Evolutionary conservation across 2,113 vertebrate genomes (phyloP), one percentile per base, ranked within the genome.

Genomic region (Dendropsophus ebraccatus): DNA sequence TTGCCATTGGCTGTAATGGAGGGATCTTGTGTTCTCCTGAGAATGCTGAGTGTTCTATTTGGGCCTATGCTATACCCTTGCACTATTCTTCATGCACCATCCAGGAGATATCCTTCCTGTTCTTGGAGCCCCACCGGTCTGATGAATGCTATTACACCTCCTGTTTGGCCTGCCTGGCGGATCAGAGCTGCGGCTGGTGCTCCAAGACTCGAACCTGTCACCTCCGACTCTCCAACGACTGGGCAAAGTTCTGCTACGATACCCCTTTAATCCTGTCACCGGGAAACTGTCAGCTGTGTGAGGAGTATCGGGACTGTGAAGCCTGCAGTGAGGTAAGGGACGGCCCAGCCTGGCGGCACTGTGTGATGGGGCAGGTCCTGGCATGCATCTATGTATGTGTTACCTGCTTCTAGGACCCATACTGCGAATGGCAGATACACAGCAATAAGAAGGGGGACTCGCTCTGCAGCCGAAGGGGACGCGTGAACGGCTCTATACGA

Each of bases 101-200:
- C 16, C 75, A 97, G 97, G 96, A 97, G 92, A 97, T 98, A 90
- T 97, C 96, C 65, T 97, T 96, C 92, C 92, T 97, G 67, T 97
- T 97, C 90, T 81, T 96, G 92, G 97, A 98, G 90, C 97, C 97
- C 0, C 96, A 93, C 88, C 96, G 95, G 35, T 97, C 96, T 0
- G 94, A 91, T 0, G 92, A 92, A 65, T 98, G 96, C 2, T 35
- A 90, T 11, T 96, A 97, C 90, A 92, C 90, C 83, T 97, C 96
- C 8, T 98, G 97, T 88, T 91, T 95, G 88, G 96, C 96, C 52
- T 98, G 97, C 89, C 89, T 98, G 56, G 95, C 97, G 0, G 96
- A 98, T 89, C 97, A 98, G 92, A 95, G 96, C 41, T 98, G 97
- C 0, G 96, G 97, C 88, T 98, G 97, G 97, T 98, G 97, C 88